phyloP scores from a whole-genome alignment of 2,797 vertebrate species.

The Schizothorax lantsangensis region DNA sequence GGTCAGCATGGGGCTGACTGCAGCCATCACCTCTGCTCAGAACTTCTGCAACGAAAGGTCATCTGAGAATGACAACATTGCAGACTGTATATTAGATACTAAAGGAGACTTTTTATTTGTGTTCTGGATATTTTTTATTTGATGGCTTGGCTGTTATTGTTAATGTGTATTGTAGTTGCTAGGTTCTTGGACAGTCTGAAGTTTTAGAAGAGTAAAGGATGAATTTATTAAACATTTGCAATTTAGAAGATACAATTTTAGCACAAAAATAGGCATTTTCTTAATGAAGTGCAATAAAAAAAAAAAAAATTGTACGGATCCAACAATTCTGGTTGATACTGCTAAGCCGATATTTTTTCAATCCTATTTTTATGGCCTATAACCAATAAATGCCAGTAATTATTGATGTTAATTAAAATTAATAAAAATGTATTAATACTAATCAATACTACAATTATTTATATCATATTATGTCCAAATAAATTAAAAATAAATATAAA shows the following conservation, averaged over 20 bases:
- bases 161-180: background rate
- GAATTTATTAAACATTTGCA: background rate
- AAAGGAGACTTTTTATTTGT: background rate
- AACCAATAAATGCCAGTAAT: background rate
- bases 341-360: background rate
- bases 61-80: conserved; percentile 18
- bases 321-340: background rate
- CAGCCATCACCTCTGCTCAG: conserved; percentile 70
- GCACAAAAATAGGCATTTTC: background rate
- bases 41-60: conserved; percentile 54
- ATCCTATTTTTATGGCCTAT: background rate
- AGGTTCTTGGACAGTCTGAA: background rate
- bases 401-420: background rate
- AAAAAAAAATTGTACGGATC: background rate
- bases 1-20: conserved; percentile 58
- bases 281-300: background rate
- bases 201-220: background rate
- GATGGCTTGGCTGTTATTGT: background rate
- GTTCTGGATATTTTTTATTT: background rate
- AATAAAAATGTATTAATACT: background rate
- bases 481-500: too few relatives aligned
- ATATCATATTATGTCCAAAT: background rate
- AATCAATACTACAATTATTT: background rate
- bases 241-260: background rate
- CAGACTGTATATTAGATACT: background rate